Evolutionary conservation across 2,888 invertebrate genomes (phyloP), one percentile per base, ranked within the genome.

Genomic region (Drosophila nr. medialis): DNA sequence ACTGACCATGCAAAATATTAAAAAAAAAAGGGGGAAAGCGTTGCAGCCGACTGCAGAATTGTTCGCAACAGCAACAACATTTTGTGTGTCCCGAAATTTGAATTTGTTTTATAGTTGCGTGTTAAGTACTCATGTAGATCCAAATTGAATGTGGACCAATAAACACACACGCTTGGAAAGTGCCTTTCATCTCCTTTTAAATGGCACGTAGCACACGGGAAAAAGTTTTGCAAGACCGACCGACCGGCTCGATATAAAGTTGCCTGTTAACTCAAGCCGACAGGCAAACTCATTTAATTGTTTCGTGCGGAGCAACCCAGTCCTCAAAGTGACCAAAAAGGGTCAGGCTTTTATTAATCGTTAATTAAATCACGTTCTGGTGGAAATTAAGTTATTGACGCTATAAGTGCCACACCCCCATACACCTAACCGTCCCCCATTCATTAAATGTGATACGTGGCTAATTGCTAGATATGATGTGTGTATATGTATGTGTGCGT

Each of bases 341-440:
- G 6, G 6, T 13, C 36, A 55, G 55, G 68, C 68, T 58, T 64
- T 70, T 65, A 63, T 74, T 83, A 80, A 88, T 89, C 86, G 76
- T 80, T 89, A 86, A 86, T 86, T 90, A 88, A 86, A 86, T 86
- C 90, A 90, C 86, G 89, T 89, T 86, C 76, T 70, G 62, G 62
- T 70, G 63, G 75, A 89, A 90, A 88, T 88, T 68, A 90, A 90
- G 89, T 90, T 90, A 86, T 90, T 86, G 86, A 83, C 86, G 78
- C 75, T 63, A 64, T 71, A 78, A 88, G 83, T 86, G 77, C 69
- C 62, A 53, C 48, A 55, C 29, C 49, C 50, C 40, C 42, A 10
- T 4, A 1, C 60, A 30, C 8, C 45, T n/a, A 18, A 36, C 27
- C 24, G 13, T 2, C 10, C n/a, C 15, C 49, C 15, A 18, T 24